Evolutionary conservation across 2,113 vertebrate genomes (phyloP), one percentile per base, ranked within the genome.

Genomic region (Diglossa brunneiventris): DNA sequence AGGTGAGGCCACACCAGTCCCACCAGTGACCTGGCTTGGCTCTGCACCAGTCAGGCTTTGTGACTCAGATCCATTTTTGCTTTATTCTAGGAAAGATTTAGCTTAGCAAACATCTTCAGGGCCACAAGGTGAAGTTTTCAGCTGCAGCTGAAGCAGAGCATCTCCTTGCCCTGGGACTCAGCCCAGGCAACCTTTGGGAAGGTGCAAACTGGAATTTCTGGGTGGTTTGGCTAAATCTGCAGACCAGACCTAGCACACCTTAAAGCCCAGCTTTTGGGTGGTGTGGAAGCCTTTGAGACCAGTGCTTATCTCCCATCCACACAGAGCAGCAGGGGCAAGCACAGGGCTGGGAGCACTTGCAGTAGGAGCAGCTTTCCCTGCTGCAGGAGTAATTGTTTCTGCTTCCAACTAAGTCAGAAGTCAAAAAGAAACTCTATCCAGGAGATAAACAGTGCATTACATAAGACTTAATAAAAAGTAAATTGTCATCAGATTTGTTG

Each of bases 401-500:
- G 66, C 64, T 66, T 85, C 75, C 87, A 86, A 16, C 67, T 78
- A 89, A 81, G 47, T 52, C 63, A 84, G 70, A 96, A 90, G 44
- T 77, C 47, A 70, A 82, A 89, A 61, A 82, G 72, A 92, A 90
- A 81, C 49, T 64, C 58, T 87, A 66, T 72, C 56, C 52, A 59
- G 53, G 62, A 92, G 83, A 91, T 87, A 94, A 92, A 91, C 46
- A 35, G 35, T 49, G 47, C 75, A 63, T 88, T 90, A 74, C 78
- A 35, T 92, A 83, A 95, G 53, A 47, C n/a, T 91, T 92, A 47
- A 66, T 53, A 85, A 58, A 86, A 63, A 83, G 52, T 70, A 75
- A 89, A 83, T 83, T 68, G 37, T 89, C 80, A 68, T 75, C 58
- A 78, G 66, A 87, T 95, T 87, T 90, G 90, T 2, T 64, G 11